Evolutionary conservation across 1,140 invertebrate species (phyloP), one percentile per base, ranked within the genome.

Genomic region (Temnothorax curvispinosus): DNA sequence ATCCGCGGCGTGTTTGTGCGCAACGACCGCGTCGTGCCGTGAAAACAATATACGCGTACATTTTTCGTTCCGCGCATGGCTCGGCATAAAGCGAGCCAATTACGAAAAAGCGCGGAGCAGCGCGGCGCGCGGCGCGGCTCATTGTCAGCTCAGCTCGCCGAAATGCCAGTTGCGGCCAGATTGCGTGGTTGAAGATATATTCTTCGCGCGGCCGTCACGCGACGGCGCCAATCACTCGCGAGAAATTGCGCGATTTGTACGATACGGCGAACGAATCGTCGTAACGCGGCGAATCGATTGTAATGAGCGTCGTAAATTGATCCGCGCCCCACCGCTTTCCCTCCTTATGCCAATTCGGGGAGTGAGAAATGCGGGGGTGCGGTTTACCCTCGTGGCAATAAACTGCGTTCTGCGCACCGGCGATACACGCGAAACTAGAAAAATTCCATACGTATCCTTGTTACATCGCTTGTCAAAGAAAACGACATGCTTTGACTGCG

Each of bases 71-170:
- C 85, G 86, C 65, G 88, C 89, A 88, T 90, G 89, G 87, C 86
- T 62, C 41, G 86, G 88, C 89, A 90, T 90, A 62, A 88, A 78
- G 60, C 78, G 56, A 76, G 89, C 74, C 88, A 90, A 90, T 90
- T 90, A 87, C 56, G 86, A 85, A 85, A 88, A 87, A 87, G 65
- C 64, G 64, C 64, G 38, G 64, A 3, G 38, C 38, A 0, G 38
- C 35, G 15, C 58, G 58, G 32, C 38, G 1, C 72, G 15, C 58
- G 58, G 32, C 38, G 1, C 65, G 21, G 11, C 65, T 1, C 65
- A 9, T 27, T 27, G 27, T 47, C 52, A 38, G 64, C 35, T 65
- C 64, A 13, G n/a, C 41, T 69, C 38, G 78, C 18, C n/a, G 8
- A 58, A 75, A 87, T 56, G 47, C 32, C 27, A 44, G 21, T 9